These are phyloP conservation scores for Myotis planiceps DNA, from an alignment of 2,797 vertebrate genomes.

Conservation along the genomic window DNA sequence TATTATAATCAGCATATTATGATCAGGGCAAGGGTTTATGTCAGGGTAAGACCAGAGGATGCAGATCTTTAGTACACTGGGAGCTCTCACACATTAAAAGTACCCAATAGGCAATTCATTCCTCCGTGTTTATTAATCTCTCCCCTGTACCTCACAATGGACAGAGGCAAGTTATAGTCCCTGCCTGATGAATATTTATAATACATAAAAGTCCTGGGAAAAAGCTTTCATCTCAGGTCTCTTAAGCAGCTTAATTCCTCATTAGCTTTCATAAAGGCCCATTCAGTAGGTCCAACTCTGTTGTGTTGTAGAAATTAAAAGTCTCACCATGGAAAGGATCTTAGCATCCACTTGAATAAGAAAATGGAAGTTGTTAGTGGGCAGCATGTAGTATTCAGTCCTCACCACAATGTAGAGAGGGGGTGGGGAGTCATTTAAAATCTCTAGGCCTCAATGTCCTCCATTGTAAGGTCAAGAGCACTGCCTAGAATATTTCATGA, in stretches of 20 bases:
- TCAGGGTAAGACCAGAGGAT: neutral
- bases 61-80: neutral
- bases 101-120: neutral
- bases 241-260: conserved; percentile 41
- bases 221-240: conserved; percentile 20
- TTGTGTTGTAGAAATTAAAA: conserved; percentile 41
- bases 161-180: neutral
- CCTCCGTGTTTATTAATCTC: neutral
- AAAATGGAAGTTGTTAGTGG: neutral
- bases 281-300: neutral
- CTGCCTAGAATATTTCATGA: neutral
- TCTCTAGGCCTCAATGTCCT: neutral
- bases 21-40: neutral
- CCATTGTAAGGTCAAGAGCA: neutral
- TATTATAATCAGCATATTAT: neutral
- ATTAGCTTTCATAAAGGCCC: conserved; percentile 56
- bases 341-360: neutral
- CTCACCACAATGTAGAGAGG: neutral
- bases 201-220: neutral
- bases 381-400: neutral
- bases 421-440: neutral
- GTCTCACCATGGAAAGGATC: neutral
- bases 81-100: neutral
- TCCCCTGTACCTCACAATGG: neutral
- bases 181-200: neutral